Evolutionary conservation across 2,797 vertebrate genomes (phyloP), one percentile per base, ranked within the genome.

Genomic region (Carduelis carduelis): DNA sequence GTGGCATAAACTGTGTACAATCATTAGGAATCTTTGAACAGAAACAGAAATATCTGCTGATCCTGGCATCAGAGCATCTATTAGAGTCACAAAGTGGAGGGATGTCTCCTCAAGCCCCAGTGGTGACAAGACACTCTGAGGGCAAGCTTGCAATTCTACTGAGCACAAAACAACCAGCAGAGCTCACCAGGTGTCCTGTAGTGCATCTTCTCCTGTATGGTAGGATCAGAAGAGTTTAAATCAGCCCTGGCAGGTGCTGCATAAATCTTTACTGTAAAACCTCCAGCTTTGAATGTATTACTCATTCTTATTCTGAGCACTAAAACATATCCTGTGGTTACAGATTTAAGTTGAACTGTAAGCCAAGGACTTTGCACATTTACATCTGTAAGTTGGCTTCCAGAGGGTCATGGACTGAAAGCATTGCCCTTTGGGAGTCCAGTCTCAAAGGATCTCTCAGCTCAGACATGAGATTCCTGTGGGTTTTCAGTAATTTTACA

Each of bases 401-500:
- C 53, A 78, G 68, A 80, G 19, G 7, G 37, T 50, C 71, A 47
- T 3, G 14, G 64, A 75, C 56, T 71, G 70, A 57, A 94, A 91
- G 41, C 35, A 65, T 6, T 76, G 39, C 39, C 68, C 83, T 93
- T 56, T 64, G 68, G 55, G 64, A 95, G 63, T 76, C 81, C 63
- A 76, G 53, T 91, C 85, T 57, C 86, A 92, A 77, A 92, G 68
- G 46, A 89, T 80, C 35, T 85, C 53, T 80, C 68, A 82, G 70
- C 49, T 93, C 89, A 94, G 64, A 80, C 69, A 92, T n/a, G 34
- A 85, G 39, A 79, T 96, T 95, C 86, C 77, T 87, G 85, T 95
- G 96, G 28, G 91, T 96, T 95, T 96, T 78, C 77, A 91, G 71
- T 59, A 93, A 92, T 89, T 83, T 53, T 89, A 41, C 60, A 57